These are phyloP conservation scores for Sebastes hubbsi DNA, from an alignment of 2,797 vertebrate species.

Conservation along the genomic window DNA sequence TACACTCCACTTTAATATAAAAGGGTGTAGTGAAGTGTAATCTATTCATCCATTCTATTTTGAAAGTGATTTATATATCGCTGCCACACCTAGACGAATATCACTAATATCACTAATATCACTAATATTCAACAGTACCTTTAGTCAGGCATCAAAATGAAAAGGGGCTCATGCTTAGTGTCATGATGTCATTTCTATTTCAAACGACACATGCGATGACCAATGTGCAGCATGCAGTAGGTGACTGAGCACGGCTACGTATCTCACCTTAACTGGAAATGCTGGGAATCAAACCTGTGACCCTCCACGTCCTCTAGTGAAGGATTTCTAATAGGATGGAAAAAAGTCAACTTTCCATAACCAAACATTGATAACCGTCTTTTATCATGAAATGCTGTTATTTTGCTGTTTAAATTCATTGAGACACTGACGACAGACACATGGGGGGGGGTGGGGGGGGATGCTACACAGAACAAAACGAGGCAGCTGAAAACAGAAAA, in stretches of 20 bases:
- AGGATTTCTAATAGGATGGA: conserved; percentile 78
- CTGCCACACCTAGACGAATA: too few species aligned
- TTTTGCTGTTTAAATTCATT: neutral
- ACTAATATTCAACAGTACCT: neutral
- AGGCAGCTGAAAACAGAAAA: neutral
- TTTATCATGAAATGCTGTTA: neutral
- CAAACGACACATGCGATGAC: neutral
- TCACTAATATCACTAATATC: neutral
- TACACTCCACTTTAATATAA: too few species aligned
- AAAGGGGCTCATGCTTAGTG: neutral
- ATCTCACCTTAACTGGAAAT: conserved; percentile 85
- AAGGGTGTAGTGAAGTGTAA: too few species aligned
- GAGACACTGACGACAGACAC: conserved; percentile 12
- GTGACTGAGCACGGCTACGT: neutral
- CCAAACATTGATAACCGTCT: neutral
- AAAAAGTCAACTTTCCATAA: conserved; percentile 43
- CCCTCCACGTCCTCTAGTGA: conserved; percentile 82
- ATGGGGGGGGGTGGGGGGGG: neutral
- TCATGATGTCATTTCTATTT: neutral
- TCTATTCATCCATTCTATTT: too few species aligned
- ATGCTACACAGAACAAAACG: conserved; percentile 30
- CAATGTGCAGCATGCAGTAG: conserved; percentile 19
- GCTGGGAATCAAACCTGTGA: conserved; percentile 85
- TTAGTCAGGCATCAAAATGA: neutral
- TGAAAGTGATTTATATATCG: rapidly evolving